These are phyloP conservation scores for Lacerta viridis DNA, from an alignment of 2,797 vertebrate genomes.

Conservation along the genomic window DNA sequence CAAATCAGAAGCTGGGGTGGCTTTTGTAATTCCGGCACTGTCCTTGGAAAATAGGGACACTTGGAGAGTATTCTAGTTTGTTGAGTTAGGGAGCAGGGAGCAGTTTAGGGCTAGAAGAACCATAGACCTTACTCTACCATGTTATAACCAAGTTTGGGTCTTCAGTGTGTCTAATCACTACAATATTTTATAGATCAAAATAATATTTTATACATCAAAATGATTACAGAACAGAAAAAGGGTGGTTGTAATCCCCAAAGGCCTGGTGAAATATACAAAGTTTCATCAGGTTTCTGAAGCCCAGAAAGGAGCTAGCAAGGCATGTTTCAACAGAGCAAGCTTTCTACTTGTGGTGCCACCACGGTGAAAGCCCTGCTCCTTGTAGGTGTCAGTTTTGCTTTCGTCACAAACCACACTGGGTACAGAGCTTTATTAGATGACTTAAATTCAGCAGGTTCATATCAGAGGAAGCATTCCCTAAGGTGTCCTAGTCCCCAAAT, in stretches of 20 bases:
- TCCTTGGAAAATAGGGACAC: no score
- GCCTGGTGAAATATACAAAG: not conserved
- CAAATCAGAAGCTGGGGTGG: no score
- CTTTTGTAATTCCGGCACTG: no score
- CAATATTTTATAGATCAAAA: not conserved
- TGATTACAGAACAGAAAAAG: not conserved
- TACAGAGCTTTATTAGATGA: no score
- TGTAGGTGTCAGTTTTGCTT: not conserved
- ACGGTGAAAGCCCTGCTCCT: not conserved
- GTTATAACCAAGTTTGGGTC: not conserved
- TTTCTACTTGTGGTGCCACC: not conserved
- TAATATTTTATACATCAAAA: not conserved
- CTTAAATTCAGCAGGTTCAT: not conserved
- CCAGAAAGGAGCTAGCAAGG: not conserved
- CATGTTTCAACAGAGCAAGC: not conserved
- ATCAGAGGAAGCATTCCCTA: not conserved
- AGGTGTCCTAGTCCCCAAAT: not conserved
- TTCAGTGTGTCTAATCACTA: no score
- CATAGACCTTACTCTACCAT: no score
- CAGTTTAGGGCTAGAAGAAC: not conserved
- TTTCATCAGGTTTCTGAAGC: not conserved
- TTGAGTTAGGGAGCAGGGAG: not conserved
- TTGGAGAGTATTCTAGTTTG: not conserved
- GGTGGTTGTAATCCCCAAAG: not conserved
- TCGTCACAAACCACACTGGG: not conserved